Percentiles rank a stretch among this genome's conserved stretches.
phyloP scores from a whole-genome alignment of 2,797 vertebrate species.

The Rhyacichthys aspro region DNA sequence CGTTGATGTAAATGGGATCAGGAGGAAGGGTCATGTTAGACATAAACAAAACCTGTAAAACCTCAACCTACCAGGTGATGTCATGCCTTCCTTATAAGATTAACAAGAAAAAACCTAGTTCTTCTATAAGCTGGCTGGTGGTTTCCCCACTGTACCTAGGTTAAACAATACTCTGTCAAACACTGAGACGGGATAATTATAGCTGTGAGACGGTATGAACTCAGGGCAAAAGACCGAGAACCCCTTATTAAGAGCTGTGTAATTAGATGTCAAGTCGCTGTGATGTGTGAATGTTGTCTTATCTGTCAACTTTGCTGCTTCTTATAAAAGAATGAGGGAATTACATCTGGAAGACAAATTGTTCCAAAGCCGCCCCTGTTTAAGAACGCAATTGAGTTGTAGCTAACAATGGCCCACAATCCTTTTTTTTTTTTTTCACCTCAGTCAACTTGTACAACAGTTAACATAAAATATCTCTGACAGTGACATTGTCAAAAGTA shows the following conservation, averaged over 20 bases:
- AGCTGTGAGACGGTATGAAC: constrained; percentile 72
- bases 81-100: constrained; percentile 63
- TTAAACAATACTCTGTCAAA: constrained; percentile 79
- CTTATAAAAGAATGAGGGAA: constrained; percentile 34
- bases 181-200: constrained; percentile 83
- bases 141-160: constrained; percentile 73
- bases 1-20: constrained; percentile 41
- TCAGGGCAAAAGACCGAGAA: constrained; percentile 69
- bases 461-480: constrained; percentile 58
- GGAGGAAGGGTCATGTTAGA: constrained; percentile 60
- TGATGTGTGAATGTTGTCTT: constrained; percentile 74
- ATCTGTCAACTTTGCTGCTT: constrained; percentile 60
- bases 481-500: constrained; percentile 68
- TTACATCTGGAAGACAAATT: constrained; percentile 42
- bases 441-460: constrained; percentile 17
- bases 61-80: constrained; percentile 51
- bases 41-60: constrained; percentile 61
- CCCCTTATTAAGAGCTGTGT: constrained; percentile 78
- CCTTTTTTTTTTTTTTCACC: neutral
- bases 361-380: constrained; percentile 7
- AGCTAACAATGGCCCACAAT: too few species aligned
- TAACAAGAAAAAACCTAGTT: constrained; percentile 72
- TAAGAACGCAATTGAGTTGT: neutral
- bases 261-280: constrained; percentile 77
- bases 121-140: constrained; percentile 53